These are phyloP conservation scores for Rhopilema esculentum DNA, from an alignment of 30 jellyfish, hydroid and myxozoan genomes.

Conservation along the genomic window DNA sequence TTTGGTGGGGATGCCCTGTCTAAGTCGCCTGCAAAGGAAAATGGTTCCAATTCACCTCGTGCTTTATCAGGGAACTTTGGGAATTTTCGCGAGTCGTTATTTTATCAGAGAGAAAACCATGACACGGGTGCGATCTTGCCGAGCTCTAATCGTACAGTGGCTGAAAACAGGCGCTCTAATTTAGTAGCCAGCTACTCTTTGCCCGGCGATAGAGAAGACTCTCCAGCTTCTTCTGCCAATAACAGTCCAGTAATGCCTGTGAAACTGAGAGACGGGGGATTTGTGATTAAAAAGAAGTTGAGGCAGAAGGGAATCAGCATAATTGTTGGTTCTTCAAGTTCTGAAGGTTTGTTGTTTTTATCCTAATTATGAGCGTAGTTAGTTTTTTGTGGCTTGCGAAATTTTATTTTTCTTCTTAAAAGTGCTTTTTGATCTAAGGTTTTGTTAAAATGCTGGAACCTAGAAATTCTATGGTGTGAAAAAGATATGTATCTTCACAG, in stretches of 20 bases:
- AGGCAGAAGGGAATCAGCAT: conserved; percentile 90
- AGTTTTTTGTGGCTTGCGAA: too few species aligned
- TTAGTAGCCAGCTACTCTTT: not conserved
- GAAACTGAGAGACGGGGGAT: conserved; percentile 71
- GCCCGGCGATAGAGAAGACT: conserved; percentile 8
- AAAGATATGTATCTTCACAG: too few species aligned
- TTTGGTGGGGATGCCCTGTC: conserved; percentile 16
- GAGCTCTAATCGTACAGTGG: not conserved
- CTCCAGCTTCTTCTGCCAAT: conserved; percentile 38
- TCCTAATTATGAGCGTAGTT: not conserved
- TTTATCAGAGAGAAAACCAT: not conserved
- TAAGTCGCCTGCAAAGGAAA: not conserved
- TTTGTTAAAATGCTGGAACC: too few species aligned
- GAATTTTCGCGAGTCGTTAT: conserved; percentile 13
- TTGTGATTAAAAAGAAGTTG: conserved; percentile 66
- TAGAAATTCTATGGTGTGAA: too few species aligned
- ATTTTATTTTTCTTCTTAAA: too few species aligned
- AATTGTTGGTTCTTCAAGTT: conserved; percentile 83
- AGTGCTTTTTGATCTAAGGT: too few species aligned
- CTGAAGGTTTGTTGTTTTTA: conserved; percentile 79
- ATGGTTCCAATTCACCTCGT: not conserved
- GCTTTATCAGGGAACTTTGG: conserved; percentile 23
- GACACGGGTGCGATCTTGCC: not conserved
- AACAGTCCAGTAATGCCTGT: conserved; percentile 62
- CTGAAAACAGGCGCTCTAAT: not conserved